Evolutionary conservation across 1,140 invertebrate species (phyloP), one percentile per base, ranked within the genome.

Genomic region (Pseudachorutes palmiensis): DNA sequence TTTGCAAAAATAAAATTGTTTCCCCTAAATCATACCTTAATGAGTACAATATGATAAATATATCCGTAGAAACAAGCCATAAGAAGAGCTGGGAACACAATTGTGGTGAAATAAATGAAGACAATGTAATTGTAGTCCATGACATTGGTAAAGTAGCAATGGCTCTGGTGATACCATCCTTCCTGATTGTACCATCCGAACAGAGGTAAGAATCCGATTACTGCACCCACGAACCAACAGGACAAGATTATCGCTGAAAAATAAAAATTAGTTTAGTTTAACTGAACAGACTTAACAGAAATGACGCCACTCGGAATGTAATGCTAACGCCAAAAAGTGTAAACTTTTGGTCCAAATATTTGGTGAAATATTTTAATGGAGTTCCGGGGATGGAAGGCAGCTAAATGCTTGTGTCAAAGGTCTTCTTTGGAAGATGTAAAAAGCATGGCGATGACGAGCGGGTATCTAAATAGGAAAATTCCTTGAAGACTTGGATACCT

Each of bases 61-160:
- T 91, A 89, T 33, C 87, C 85, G 78, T 94, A 94, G 77, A 91
- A 93, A 22, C 85, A 87, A 19, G 87, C 85, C 77, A 94, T 85
- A 22, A 94, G 77, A 1, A 92, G 76, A 0, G 88, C 88, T 0
- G 92, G 92, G 24, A 89, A 88, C 48, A 94, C 87, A 67, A 94
- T 94, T 1, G 92, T 94, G 2, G 87, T 86, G 74, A 93, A 89
- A 76, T 91, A 94, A 1, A 93, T 82, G 79, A 93, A 93, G 14
- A 92, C 86, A 30, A 94, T 83, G 76, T 90, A 94, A 76, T 89
- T 83, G 77, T 91, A 91, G 77, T 90, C 87, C 88, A 92, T 93
- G 29, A 93, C 88, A 74, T 87, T 81, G 0, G 87, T 86, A 78
- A 94, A 94, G 74, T 87, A 85, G 76, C 91, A 94, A 48, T 68